These are phyloP conservation scores for Plectus sambesii DNA, from an alignment of 1,140 invertebrate species.

Conservation along the genomic window DNA sequence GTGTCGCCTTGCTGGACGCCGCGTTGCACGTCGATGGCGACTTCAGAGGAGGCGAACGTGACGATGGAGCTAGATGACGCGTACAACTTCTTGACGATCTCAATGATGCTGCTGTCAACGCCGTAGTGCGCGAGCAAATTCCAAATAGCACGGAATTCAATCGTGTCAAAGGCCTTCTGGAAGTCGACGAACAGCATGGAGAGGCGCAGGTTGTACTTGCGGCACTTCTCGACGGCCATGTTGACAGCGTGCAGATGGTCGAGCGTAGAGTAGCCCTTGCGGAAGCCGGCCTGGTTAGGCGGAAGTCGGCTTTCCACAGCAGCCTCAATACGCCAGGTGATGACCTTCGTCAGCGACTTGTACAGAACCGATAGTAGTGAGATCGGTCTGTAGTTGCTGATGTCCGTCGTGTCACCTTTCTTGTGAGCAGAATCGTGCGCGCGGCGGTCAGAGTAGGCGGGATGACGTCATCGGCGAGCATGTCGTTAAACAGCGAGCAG, in stretches of 20 bases:
- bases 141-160: conserved; percentile 21
- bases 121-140: conserved; percentile 7
- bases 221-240: conserved; percentile 26
- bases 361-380: conserved; percentile 20
- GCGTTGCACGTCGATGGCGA: conserved; percentile 7
- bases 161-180: conserved; percentile 36
- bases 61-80: background rate
- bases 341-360: conserved; percentile 14
- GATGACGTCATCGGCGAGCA: conserved; percentile 1
- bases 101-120: conserved; percentile 5
- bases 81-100: conserved; percentile 14
- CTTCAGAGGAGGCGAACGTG: background rate
- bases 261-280: conserved; percentile 17
- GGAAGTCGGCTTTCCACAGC: conserved; percentile 12
- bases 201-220: conserved; percentile 28
- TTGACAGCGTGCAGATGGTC: conserved; percentile 21
- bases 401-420: conserved; percentile 12
- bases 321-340: conserved; percentile 8
- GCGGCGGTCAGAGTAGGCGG: conserved; percentile 7
- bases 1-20: conserved; percentile 53
- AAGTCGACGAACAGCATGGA: conserved; percentile 34
- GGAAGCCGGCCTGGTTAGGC: conserved; percentile 21
- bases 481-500: conserved; percentile 10
- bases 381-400: conserved; percentile 21
- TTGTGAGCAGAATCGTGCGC: conserved; percentile 17